Evolutionary conservation across 92 coral and sea anemone species (phyloP).

Genomic region (Desmophyllum pertusum): DNA sequence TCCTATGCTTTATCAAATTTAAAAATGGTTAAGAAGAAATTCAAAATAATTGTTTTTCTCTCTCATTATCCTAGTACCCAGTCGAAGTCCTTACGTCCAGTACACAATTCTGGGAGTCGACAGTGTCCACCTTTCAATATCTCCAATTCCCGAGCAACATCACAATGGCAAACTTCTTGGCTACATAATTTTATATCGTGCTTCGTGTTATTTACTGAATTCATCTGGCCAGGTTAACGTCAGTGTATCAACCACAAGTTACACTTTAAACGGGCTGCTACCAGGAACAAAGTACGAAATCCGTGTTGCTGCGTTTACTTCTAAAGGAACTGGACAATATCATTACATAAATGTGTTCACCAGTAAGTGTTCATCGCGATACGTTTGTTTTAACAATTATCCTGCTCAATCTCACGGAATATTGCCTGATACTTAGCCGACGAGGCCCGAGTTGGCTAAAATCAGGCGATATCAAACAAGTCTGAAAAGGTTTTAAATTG

Average conservation of each 20-base stretch:
- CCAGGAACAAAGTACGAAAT: not conserved
- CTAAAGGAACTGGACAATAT: conserved; percentile 11
- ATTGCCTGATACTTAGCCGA: no score
- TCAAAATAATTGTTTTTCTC: not conserved
- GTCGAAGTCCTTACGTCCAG: not conserved
- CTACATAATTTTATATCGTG: not conserved
- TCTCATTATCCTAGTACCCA: not conserved
- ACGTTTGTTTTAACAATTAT: not conserved
- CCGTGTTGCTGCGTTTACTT: conserved; percentile 5
- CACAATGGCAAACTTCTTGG: conserved; percentile 25
- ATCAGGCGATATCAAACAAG: no score
- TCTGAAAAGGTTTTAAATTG: no score
- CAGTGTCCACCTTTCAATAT: conserved; percentile 6
- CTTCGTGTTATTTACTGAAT: not conserved
- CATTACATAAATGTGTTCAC: not conserved
- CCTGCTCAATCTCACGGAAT: no score
- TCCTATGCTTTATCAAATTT: no score
- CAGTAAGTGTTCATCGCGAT: not conserved
- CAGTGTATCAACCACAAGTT: conserved; percentile 9
- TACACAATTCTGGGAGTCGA: not conserved
- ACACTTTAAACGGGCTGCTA: not conserved
- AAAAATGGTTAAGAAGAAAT: no score
- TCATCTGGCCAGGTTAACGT: not conserved
- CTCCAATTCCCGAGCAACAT: not conserved
- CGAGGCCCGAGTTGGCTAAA: no score